A percentile compares a stretch with the other conserved stretches of the same genome.
These are phyloP conservation scores for Monomorium pharaonis DNA, from an alignment of 1,140 invertebrate genomes.

Conservation along the genomic window DNA sequence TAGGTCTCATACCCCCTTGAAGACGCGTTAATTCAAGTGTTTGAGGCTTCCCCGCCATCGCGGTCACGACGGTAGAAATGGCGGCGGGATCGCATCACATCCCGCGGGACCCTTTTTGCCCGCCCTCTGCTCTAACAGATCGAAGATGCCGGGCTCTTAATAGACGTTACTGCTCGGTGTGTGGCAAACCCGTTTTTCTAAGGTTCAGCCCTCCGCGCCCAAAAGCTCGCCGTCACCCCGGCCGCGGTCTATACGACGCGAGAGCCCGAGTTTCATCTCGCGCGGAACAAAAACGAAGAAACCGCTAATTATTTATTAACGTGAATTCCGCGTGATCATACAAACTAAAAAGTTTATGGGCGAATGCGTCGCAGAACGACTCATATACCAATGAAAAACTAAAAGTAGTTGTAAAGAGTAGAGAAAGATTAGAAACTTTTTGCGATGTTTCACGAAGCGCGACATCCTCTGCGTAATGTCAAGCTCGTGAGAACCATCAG, in stretches of 20 bases:
- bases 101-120: slow-evolving; percentile 1
- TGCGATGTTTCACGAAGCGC: neutral
- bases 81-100: slow-evolving; percentile 7
- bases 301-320: neutral
- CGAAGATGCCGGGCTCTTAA: slow-evolving; percentile 35
- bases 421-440: neutral
- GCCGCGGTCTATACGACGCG: neutral
- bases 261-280: neutral
- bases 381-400: neutral
- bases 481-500: neutral
- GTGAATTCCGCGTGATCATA: neutral
- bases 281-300: neutral
- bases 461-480: neutral
- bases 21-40: slow-evolving; percentile 53
- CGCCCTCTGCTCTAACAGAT: neutral
- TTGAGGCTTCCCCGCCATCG: slow-evolving; percentile 9
- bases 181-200: slow-evolving; percentile 28
- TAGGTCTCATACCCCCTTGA: slow-evolving; percentile 42
- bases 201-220: neutral
- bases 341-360: neutral
- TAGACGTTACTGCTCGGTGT: slow-evolving; percentile 25
- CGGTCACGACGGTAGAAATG: neutral
- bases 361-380: neutral
- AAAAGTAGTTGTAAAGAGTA: neutral
- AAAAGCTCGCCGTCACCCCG: neutral